Evolutionary conservation across 2,888 invertebrate species (phyloP).

Genomic region (Cerastis leucographa): DNA sequence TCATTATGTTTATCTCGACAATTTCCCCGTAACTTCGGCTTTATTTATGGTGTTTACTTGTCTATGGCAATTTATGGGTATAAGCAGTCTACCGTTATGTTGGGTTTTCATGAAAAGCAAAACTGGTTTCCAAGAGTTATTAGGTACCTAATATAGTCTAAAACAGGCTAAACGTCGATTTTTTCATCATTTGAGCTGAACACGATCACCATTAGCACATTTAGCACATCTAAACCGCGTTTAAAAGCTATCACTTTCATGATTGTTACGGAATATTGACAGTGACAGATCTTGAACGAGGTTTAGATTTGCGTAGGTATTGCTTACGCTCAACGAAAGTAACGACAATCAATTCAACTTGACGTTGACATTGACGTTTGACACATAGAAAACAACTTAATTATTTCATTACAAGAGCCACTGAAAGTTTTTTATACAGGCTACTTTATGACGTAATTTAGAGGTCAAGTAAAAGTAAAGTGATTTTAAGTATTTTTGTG

Average conservation of each 20-base stretch:
- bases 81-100: neutral
- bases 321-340: no score
- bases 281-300: neutral
- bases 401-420: no score
- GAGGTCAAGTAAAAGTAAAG: no score
- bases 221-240: neutral
- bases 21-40: conserved; percentile 17
- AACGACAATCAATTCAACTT: no score
- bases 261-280: neutral
- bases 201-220: neutral
- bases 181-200: neutral
- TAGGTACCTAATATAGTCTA: neutral
- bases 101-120: neutral
- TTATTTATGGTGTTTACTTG: conserved; percentile 53
- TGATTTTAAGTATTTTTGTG: no score
- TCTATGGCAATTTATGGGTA: conserved; percentile 9
- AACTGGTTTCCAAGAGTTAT: neutral
- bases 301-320: neutral
- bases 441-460: no score
- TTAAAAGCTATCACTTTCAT: neutral
- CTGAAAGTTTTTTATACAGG: no score
- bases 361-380: no score
- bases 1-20: conserved; percentile 26
- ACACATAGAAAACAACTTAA: no score
- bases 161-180: neutral